These are phyloP conservation scores for Eristalis intricaria DNA, from an alignment of 2,888 invertebrate genomes.

Conservation along the genomic window DNA sequence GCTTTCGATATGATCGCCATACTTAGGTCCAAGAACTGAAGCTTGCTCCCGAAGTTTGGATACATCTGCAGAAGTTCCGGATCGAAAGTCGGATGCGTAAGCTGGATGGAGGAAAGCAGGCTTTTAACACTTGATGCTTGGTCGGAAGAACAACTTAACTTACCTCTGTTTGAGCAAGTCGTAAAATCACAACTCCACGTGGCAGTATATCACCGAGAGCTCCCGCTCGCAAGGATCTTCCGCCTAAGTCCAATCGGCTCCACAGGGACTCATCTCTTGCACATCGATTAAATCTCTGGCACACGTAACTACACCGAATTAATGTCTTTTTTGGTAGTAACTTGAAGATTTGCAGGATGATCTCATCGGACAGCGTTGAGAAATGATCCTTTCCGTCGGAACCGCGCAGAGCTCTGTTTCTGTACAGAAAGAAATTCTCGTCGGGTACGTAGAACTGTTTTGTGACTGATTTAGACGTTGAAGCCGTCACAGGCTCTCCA, in stretches of 20 bases:
- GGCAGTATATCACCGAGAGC: conserved; percentile 89
- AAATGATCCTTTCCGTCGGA: conserved; percentile 85
- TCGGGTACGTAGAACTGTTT: conserved; percentile 74
- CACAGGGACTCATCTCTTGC: conserved; percentile 93
- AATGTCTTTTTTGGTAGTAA: conserved; percentile 91
- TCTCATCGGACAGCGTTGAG: conserved; percentile 90
- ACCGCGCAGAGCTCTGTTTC: conserved; percentile 75
- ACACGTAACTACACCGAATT: conserved; percentile 87
- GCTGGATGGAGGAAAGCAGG: conserved; percentile 75
- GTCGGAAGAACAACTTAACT: conserved; percentile 60
- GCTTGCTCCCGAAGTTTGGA: conserved; percentile 82
- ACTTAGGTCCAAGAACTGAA: conserved; percentile 94
- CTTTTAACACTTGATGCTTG: neutral
- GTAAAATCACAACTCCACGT: conserved; percentile 89
- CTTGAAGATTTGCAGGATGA: conserved; percentile 90
- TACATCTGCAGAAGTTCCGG: conserved; percentile 77
- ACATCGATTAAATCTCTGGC: conserved; percentile 90
- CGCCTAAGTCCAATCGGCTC: conserved; percentile 91
- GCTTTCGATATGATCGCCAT: conserved; percentile 86
- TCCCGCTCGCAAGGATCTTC: conserved; percentile 85
- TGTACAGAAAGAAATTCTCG: conserved; percentile 80
- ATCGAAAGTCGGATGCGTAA: conserved; percentile 83
- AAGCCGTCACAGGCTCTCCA: conserved; percentile 9
- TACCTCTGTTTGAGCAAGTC: conserved; percentile 91
- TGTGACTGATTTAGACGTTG: conserved; percentile 7